Base-by-base conservation (phyloP, 1,140 invertebrate species). In the Conus ventricosus region DNA sequence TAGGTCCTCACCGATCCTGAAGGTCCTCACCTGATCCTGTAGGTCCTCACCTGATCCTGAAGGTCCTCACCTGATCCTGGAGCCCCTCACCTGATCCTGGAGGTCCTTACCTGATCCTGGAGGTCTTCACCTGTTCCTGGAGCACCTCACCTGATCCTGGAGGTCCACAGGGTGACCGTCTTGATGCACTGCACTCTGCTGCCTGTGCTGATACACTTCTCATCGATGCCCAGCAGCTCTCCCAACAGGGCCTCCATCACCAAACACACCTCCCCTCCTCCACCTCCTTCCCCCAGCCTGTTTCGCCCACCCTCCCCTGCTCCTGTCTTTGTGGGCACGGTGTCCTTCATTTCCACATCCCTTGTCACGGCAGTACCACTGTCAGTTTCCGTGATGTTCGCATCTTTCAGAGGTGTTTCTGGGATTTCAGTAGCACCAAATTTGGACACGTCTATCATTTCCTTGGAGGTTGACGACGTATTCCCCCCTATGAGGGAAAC, bases 151-250 rank as follows among this genome's bases (percentile, higher is more conserved):
- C 85, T 84, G 5, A 90, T 87, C 90, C 90, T 92, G 17, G 89
- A 88, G 2, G 92, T 92, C 90, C 93, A 92, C 78, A 94, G 83
- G 84, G 76, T 87, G 25, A 93, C 80, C 23, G 91, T 91, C 78
- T 92, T 94, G 5, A 91, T 88, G 67, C 87, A 85, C 10, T 93
- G 90, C 15, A 93, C 89, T 90, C 93, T 93, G 80, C 90, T 91
- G 8, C 87, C 89, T 5, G 91, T 91, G 89, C 92, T 92, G 84
- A 55, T 51, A 83, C 90, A 92, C 39, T 92, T 93, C 80, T 57
- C 60, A 25, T 25, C 60, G 39, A 89, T 39, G 71, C 87, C 90
- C 27, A 93, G 27, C 75, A 92, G 76, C 39, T 92, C 76, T n/a
- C 85, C 87, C n/a, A 92, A 85, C 84, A 91, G 90, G 88, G 93